Evolutionary conservation across 1,140 invertebrate genomes (phyloP).

Genomic region (Euwallacea similis): DNA sequence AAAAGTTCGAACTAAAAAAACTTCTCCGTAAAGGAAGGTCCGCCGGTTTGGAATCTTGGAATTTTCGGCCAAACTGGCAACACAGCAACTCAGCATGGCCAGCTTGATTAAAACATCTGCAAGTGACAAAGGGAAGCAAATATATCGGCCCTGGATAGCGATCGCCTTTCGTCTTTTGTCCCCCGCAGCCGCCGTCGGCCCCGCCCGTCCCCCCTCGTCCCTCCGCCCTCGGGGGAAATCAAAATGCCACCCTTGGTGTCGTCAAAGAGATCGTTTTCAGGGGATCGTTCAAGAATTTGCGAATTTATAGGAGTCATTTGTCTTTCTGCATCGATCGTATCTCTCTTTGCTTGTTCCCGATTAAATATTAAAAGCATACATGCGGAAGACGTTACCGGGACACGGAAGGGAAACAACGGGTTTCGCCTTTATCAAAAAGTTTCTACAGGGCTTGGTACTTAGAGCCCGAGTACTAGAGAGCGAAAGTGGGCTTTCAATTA

Average conservation of each 20-base stretch:
- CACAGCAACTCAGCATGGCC: neutral
- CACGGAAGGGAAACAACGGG: too few species aligned
- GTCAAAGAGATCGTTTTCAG: constrained; percentile 32
- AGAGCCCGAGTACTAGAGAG: neutral
- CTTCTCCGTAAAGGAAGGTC: too few species aligned
- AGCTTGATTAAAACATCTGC: constrained; percentile 44
- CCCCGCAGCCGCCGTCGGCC: constrained; percentile 1
- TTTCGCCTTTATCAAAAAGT: neutral
- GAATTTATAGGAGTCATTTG: constrained; percentile 34
- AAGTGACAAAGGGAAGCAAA: constrained; percentile 44
- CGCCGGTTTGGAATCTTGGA: too few species aligned
- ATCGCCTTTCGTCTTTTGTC: constrained; percentile 40
- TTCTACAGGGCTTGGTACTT: neutral
- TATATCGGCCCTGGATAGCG: constrained; percentile 38
- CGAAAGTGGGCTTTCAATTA: neutral
- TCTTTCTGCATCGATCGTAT: constrained; percentile 27
- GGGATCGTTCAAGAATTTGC: constrained; percentile 28
- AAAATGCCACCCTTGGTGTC: constrained; percentile 36
- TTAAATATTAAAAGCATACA: constrained; percentile 9
- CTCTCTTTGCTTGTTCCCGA: neutral
- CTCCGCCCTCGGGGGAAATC: constrained; percentile 33
- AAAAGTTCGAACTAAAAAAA: too few species aligned
- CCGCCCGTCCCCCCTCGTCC: constrained; percentile 6
- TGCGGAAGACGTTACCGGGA: constrained; percentile 3
- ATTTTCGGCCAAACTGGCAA: neutral